A percentile compares a stretch with the other conserved stretches of the same genome.
Evolutionary conservation across 2,113 vertebrate species (phyloP).

Genomic region (Silurus asotus): DNA sequence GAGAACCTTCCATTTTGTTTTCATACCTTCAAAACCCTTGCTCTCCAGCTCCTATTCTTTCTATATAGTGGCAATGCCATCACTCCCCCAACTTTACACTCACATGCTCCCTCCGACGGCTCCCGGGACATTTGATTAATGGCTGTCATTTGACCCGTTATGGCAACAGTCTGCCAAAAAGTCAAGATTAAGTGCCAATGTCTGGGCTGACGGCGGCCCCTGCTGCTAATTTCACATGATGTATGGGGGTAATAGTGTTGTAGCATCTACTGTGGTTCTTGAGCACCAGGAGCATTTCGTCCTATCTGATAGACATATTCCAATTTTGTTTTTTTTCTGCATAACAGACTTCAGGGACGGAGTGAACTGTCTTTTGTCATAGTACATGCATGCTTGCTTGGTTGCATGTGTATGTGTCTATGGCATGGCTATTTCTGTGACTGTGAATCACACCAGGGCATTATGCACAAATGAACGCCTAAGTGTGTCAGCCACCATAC

Average conservation of each 20-base stretch:
- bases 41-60: slow-evolving; percentile 38
- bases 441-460: neutral
- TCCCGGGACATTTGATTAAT: slow-evolving; percentile 76
- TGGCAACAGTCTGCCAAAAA: slow-evolving; percentile 81
- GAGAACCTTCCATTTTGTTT: slow-evolving; percentile 59
- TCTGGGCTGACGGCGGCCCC: slow-evolving; percentile 72
- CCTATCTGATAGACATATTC: slow-evolving; percentile 40
- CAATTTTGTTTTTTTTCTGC: slow-evolving; percentile 17
- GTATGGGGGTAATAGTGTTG: slow-evolving; percentile 75
- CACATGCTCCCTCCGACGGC: slow-evolving; percentile 23
- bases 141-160: slow-evolving; percentile 81
- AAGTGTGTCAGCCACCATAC: neutral
- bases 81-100: slow-evolving; percentile 36
- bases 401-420: neutral
- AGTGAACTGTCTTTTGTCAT: neutral
- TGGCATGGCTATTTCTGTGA: neutral
- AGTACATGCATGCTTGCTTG: neutral
- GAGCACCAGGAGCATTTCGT: slow-evolving; percentile 20
- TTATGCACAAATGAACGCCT: neutral
- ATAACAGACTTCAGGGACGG: slow-evolving; percentile 9
- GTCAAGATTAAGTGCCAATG: slow-evolving; percentile 79
- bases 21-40: slow-evolving; percentile 11
- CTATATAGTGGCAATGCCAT: neutral
- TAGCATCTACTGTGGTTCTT: slow-evolving; percentile 61
- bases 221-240: slow-evolving; percentile 82